A percentile compares a stretch with the other conserved stretches of the same genome.
phyloP scores from a whole-genome alignment of 2,797 vertebrate genomes.

The Hydrolagus colliei region DNA sequence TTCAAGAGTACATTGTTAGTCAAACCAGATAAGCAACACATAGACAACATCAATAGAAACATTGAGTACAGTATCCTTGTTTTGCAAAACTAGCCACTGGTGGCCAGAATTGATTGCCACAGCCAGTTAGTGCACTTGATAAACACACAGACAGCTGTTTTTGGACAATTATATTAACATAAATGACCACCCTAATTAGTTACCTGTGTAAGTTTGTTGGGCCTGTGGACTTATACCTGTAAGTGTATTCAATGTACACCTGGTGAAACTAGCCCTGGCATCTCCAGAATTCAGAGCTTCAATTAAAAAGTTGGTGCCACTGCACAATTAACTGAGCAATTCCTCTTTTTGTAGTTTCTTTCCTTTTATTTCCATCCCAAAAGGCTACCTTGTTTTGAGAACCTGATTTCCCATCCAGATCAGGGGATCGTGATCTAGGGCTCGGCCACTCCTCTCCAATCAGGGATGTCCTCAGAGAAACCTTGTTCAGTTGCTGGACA shows the following conservation, averaged over 20 bases:
- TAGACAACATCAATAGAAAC: neutral
- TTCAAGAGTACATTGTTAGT: neutral
- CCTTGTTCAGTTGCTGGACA: conserved; percentile 81
- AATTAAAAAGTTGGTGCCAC: neutral
- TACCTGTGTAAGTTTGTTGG: no score
- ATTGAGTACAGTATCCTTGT: neutral
- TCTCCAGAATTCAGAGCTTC: no score
- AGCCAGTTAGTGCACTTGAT: no score
- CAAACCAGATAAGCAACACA: neutral
- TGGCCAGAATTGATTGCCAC: no score
- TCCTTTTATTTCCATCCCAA: neutral
- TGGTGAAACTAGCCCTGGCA: no score
- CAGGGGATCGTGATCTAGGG: conserved; percentile 58
- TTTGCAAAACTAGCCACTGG: neutral
- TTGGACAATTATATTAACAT: no score
- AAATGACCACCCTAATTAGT: no score
- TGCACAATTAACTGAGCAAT: neutral
- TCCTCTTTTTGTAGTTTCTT: neutral
- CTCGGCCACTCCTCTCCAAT: conserved; percentile 94
- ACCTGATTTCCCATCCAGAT: conserved; percentile 64
- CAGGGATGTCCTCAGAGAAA: conserved; percentile 80
- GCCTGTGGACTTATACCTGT: no score
- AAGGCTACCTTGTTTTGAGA: conserved; percentile 70
- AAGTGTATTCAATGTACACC: no score
- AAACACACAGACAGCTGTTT: no score